A percentile compares a stretch with the other conserved stretches of the same genome.
Conservation (phyloP, 2,888 invertebrate genomes). For the Tenthredo amoena region DNA sequence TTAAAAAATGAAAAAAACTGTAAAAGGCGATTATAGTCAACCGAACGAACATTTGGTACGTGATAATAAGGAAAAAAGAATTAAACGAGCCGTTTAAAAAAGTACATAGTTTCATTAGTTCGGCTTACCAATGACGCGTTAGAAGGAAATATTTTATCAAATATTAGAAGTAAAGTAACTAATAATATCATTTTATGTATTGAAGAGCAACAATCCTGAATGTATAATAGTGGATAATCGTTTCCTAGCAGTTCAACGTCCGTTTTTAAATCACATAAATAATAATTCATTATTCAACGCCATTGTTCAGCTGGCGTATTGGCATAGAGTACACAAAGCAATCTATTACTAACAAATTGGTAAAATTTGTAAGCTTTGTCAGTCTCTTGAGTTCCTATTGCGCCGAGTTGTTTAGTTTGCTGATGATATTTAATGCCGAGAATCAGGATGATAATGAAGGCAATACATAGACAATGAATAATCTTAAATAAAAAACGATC, state of each 20-base stretch:
- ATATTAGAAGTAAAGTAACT: background rate
- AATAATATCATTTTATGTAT: background rate
- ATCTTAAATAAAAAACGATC: background rate
- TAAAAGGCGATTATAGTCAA: background rate
- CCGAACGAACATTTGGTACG: background rate
- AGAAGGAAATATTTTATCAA: background rate
- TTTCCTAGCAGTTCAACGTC: background rate
- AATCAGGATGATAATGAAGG: background rate
- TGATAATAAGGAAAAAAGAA: background rate
- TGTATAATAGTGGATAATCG: background rate
- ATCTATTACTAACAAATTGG: background rate
- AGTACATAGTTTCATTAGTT: background rate
- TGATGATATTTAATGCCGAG: background rate
- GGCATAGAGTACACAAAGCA: too few relatives aligned
- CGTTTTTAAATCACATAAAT: background rate
- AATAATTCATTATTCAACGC: background rate
- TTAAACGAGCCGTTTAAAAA: background rate
- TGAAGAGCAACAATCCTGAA: background rate
- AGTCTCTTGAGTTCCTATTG: background rate
- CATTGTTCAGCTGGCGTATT: background rate
- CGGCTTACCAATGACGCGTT: background rate
- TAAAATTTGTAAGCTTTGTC: background rate
- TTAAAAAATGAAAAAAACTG: background rate
- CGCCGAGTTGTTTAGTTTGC: background rate
- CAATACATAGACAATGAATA: constrained; percentile 2